Evolutionary conservation across 1,140 invertebrate species (phyloP).

Genomic region (Procambarus virginalis): DNA sequence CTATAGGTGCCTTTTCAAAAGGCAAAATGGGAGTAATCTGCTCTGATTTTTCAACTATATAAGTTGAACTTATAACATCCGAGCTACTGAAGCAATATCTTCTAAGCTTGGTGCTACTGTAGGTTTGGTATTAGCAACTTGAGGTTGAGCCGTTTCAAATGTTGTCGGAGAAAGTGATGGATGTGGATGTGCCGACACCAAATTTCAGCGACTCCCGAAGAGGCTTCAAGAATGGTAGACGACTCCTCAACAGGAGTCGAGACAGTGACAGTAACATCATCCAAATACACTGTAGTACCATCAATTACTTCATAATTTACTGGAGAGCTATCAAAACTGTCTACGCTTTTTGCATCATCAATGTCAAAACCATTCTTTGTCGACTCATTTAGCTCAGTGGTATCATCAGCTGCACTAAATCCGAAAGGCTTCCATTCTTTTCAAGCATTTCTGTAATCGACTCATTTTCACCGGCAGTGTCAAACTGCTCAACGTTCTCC

Average conservation of each 20-base stretch:
- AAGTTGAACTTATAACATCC: background rate
- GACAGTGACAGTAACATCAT: constrained; percentile 13
- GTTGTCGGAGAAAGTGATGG: background rate
- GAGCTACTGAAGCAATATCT: background rate
- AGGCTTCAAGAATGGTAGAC: background rate
- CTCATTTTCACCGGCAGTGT: background rate
- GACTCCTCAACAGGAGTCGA: background rate
- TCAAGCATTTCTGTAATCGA: background rate
- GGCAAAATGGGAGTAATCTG: background rate
- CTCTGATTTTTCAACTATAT: background rate
- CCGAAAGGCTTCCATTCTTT: background rate
- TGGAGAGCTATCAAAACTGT: background rate
- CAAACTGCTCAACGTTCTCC: too few species aligned
- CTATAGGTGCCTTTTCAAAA: background rate
- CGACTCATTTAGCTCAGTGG: too few species aligned
- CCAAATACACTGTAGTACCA: constrained; percentile 53
- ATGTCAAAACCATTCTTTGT: too few species aligned
- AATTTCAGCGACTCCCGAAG: constrained; percentile 19
- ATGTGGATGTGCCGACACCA: background rate
- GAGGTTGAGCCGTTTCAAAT: background rate
- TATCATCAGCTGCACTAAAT: background rate
- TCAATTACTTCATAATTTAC: constrained; percentile 55
- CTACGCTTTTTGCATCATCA: background rate
- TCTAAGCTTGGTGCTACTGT: background rate
- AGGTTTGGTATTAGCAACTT: background rate